A percentile compares a stretch with the other conserved stretches of the same genome.
phyloP scores from a whole-genome alignment of 2,888 invertebrate species.

The Pammene fasciana region DNA sequence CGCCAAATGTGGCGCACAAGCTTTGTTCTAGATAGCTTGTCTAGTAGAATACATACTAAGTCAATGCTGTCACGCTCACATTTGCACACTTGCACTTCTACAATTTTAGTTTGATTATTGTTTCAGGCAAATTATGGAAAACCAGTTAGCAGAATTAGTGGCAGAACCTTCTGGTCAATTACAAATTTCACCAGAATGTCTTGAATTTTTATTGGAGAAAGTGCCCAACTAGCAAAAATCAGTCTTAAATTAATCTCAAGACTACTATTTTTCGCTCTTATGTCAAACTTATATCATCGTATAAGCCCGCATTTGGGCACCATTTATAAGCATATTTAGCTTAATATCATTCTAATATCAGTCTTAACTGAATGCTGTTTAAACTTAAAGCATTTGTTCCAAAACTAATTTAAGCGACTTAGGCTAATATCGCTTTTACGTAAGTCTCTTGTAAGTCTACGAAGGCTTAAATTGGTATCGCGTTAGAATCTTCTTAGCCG shows the following conservation, averaged over 20 bases:
- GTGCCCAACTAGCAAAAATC: too few species aligned
- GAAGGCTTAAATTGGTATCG: neutral
- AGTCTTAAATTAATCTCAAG: neutral
- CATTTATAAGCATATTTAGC: neutral
- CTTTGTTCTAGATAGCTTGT: too few species aligned
- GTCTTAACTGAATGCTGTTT: neutral
- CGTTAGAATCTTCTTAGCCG: neutral
- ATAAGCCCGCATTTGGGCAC: conserved; percentile 2
- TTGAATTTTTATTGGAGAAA: too few species aligned
- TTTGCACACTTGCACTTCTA: too few species aligned
- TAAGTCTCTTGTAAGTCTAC: conserved; percentile 3
- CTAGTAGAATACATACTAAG: too few species aligned
- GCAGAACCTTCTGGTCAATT: too few species aligned
- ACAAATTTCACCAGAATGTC: too few species aligned
- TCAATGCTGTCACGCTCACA: too few species aligned
- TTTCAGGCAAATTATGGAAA: too few species aligned
- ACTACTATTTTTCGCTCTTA: conserved; percentile 1
- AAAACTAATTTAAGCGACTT: conserved; percentile 6
- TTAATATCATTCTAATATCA: conserved; percentile 3
- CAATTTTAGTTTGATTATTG: too few species aligned
- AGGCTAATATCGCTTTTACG: conserved; percentile 5
- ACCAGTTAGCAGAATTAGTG: too few species aligned
- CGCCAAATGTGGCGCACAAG: too few species aligned
- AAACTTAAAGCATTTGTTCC: neutral
- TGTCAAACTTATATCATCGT: neutral